Conservation (phyloP, 2,113 vertebrate genomes). For the Numenius arquata region DNA sequence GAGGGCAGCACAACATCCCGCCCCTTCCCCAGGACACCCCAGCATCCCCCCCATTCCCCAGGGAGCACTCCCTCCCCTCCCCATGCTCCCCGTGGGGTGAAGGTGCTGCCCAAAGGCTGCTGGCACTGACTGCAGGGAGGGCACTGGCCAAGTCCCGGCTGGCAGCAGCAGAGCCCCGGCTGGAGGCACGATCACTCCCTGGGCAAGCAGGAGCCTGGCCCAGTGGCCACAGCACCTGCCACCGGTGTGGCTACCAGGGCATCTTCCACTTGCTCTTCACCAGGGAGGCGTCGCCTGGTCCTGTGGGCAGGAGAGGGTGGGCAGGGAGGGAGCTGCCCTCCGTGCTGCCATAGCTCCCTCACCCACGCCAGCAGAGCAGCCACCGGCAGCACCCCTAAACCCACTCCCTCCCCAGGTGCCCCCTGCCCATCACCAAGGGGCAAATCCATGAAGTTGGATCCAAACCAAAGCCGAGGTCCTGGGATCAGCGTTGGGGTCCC, state of each 20-base stretch:
- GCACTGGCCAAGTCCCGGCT: too few species aligned
- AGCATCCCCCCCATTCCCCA: too few species aligned
- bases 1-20: neutral
- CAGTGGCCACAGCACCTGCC: neutral
- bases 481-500: neutral
- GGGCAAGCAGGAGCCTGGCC: rapidly evolving
- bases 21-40: neutral
- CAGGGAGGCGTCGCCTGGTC: neutral
- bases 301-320: neutral
- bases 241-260: neutral
- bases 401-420: neutral
- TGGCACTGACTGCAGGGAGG: too few species aligned
- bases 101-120: neutral
- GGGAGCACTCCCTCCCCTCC: neutral
- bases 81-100: neutral
- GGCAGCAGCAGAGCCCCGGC: neutral
- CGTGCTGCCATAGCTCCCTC: rapidly evolving
- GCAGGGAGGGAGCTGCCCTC: neutral
- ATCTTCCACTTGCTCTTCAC: neutral
- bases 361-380: too few species aligned
- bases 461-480: neutral
- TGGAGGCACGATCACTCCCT: neutral
- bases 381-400: neutral
- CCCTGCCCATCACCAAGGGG: rapidly evolving
- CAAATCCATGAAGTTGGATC: neutral